Percentiles rank a stretch among this genome's conserved stretches.
These are phyloP conservation scores for Matsumyia berberina DNA, from an alignment of 2,888 invertebrate species.

Conservation along the genomic window DNA sequence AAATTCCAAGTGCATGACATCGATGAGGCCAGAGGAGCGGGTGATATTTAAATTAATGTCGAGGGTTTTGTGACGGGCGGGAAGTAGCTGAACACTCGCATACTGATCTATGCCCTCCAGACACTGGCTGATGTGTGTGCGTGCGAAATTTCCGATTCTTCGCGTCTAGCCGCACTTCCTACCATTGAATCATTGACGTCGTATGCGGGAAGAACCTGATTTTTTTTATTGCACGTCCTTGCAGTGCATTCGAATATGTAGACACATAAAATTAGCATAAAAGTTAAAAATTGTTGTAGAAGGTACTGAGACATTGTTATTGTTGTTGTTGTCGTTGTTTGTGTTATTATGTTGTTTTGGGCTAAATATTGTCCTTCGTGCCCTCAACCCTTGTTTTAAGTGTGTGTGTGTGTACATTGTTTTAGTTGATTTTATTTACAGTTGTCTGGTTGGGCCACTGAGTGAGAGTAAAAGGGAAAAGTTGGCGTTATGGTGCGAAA, in stretches of 20 bases:
- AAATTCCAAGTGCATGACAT: constrained; percentile 71
- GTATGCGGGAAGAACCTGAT: background rate
- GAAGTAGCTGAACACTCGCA: constrained; percentile 16
- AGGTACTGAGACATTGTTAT: constrained; percentile 43
- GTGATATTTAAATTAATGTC: constrained; percentile 56
- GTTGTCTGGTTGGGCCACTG: constrained; percentile 37
- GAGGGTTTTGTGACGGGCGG: background rate
- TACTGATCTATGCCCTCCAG: constrained; percentile 46
- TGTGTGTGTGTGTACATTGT: constrained; percentile 9
- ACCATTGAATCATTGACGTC: constrained; percentile 58
- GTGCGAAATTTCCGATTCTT: constrained; percentile 50
- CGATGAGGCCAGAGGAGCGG: constrained; percentile 44
- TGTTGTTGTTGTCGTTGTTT: constrained; percentile 55
- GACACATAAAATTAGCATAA: constrained; percentile 76
- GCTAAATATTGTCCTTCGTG: constrained; percentile 42
- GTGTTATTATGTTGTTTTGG: constrained; percentile 53
- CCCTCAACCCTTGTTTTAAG: background rate
- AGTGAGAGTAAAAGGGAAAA: constrained; percentile 53
- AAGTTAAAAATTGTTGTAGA: constrained; percentile 68
- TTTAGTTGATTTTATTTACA: constrained; percentile 46
- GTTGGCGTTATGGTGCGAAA: constrained; percentile 52
- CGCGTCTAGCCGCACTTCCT: constrained; percentile 71
- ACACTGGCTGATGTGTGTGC: constrained; percentile 51
- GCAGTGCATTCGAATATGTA: constrained; percentile 60
- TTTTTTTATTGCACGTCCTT: constrained; percentile 56